Conservation (phyloP, 2,797 vertebrate genomes). For the Amniataba percoides region DNA sequence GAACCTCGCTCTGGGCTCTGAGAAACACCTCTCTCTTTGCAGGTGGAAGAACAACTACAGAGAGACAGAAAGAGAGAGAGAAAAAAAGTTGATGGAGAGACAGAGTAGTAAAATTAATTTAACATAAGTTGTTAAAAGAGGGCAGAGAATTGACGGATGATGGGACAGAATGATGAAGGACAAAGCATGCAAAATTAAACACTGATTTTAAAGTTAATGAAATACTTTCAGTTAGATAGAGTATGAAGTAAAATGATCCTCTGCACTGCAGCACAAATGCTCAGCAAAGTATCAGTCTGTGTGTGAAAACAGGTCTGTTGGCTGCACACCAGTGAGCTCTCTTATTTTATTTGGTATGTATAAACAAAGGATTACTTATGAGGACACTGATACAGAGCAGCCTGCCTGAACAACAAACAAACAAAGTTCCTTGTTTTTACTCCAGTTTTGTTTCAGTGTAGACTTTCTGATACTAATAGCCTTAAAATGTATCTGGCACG, state of each 20-base stretch:
- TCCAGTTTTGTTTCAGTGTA: background rate
- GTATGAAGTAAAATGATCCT: background rate
- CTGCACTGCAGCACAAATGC: background rate
- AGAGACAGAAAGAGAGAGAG: slow-evolving; percentile 28
- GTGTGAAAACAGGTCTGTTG: background rate
- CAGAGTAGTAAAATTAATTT: background rate
- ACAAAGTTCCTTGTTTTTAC: background rate
- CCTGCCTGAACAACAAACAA: background rate
- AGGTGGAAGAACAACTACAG: slow-evolving; percentile 96
- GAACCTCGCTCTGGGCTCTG: slow-evolving; percentile 94
- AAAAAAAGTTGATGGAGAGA: background rate
- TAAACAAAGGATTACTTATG: slow-evolving; percentile 31
- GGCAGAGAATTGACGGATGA: background rate
- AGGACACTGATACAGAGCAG: background rate
- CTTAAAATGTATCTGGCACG: background rate
- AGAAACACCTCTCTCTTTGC: slow-evolving; percentile 94
- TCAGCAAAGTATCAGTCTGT: no score
- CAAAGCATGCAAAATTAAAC: background rate
- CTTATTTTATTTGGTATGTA: background rate
- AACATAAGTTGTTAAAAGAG: background rate
- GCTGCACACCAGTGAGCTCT: background rate
- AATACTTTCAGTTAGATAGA: background rate
- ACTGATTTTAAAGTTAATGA: background rate
- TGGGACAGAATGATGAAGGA: background rate
- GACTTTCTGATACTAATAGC: background rate